Base-by-base conservation (phyloP, 2,113 vertebrate genomes). In the Rafetus swinhoei region DNA sequence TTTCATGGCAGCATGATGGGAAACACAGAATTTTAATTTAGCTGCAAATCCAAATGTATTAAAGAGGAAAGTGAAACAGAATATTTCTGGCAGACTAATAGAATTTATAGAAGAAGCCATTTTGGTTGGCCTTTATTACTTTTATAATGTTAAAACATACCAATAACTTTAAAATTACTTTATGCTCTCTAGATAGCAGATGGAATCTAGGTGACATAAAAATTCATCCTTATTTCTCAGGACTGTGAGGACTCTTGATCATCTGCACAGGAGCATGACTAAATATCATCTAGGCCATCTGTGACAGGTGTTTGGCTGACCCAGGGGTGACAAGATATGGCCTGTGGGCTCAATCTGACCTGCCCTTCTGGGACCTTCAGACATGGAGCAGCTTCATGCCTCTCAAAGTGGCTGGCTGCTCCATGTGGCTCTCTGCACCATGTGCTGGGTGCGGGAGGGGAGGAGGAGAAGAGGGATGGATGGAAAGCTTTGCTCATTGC, bases 91-190 rank as follows among this genome's bases (percentile, higher is more conserved):
- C 57, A 94, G 87, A 82, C 39, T 7, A 74, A 39, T 22, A 22
- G 69, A 35, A 35, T 74, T 74, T 22, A 39, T 35, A 35, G 60
- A 0, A n/a, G 65, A 84, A 76, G 7, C 59, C 83, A 3, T 62
- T 77, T 35, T n/a, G n/a, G n/a, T n/a, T n/a, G n/a, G n/a, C n/a
- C n/a, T 72, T 77, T 39, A 18, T 45, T 74, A n/a, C 25, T 89
- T 89, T 90, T 92, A 84, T 24, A 9, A 62, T 27, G 15, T n/a
- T 79, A 10, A n/a, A 1, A 1, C 2, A 0, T 54, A 29, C 22
- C 7, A 53, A 27, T 85, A 79, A 45, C 4, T 0, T 0, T 2
- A 6, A 27, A 69, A 18, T 53, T 1, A 3, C 15, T 56, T 39
- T 57, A 9, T 1, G 2, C 74, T 57, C 22, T 94, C 56, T 74